These are phyloP conservation scores for Crossoptilon crossoptilon DNA, from an alignment of 2,797 vertebrate genomes.

Conservation along the genomic window DNA sequence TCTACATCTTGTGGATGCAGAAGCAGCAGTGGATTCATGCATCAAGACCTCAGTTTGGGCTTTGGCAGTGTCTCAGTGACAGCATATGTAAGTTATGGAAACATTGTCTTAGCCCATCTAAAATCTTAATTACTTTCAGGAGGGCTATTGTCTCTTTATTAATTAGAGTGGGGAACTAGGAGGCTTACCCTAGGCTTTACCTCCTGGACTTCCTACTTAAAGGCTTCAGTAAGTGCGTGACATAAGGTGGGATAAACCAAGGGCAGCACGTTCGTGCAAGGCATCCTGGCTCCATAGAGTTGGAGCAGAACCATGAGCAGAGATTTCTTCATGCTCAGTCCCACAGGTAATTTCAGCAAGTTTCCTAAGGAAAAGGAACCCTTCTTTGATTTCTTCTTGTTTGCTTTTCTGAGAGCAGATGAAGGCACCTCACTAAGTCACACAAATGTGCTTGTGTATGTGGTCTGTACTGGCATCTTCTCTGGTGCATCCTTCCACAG, in stretches of 20 bases:
- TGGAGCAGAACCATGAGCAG: not conserved
- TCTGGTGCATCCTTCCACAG: not conserved
- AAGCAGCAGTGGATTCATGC: not conserved
- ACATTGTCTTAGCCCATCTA: slow-evolving; percentile 38
- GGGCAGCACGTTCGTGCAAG: not conserved
- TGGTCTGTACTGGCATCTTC: not conserved
- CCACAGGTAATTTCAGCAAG: fast-evolving
- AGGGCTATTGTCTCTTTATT: slow-evolving; percentile 28
- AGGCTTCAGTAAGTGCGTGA: not conserved
- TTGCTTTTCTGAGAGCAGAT: not conserved
- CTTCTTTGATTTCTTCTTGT: not conserved
- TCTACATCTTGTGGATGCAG: not conserved
- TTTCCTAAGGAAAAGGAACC: not conserved
- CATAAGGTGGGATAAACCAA: not conserved
- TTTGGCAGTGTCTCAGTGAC: slow-evolving; percentile 14
- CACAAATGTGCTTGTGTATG: fast-evolving
- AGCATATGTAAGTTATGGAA: slow-evolving; percentile 31
- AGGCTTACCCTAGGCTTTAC: slow-evolving; percentile 33
- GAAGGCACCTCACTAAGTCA: not conserved
- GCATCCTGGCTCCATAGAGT: not conserved
- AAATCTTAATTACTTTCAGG: slow-evolving; percentile 57
- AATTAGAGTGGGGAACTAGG: slow-evolving; percentile 19
- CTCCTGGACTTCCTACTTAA: slow-evolving; percentile 9
- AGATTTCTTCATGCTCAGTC: not conserved
- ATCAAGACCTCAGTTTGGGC: not conserved